Percentiles rank a stretch among this genome's conserved stretches.
Conservation (phyloP, 1,140 invertebrate species). For the Drosophila sproati region DNA sequence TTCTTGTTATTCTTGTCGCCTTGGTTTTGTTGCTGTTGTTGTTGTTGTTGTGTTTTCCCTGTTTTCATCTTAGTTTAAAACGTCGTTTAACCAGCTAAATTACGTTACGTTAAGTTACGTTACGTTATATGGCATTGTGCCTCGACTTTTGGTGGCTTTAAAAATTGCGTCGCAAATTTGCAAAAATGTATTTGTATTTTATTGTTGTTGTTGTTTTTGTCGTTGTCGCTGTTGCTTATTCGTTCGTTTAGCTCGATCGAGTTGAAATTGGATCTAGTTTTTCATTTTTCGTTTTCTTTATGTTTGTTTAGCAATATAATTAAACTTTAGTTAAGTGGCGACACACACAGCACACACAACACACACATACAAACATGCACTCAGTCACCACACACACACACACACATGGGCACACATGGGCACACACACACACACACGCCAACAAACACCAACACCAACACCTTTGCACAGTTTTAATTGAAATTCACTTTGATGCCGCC, state of each 20-base stretch:
- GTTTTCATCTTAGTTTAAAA: conserved; percentile 42
- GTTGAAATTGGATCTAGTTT: conserved; percentile 37
- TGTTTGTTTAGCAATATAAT: conserved; percentile 64
- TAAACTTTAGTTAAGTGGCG: conserved; percentile 65
- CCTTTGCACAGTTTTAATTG: conserved; percentile 58
- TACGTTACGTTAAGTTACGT: conserved; percentile 30
- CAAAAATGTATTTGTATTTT: conserved; percentile 47
- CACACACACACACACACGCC: conserved; percentile 23
- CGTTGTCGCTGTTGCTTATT: conserved; percentile 38
- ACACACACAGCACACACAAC: conserved; percentile 29
- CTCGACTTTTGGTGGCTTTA: conserved; percentile 28
- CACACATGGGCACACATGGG: conserved; percentile 28
- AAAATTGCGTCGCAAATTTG: conserved; percentile 74
- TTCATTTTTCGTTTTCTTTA: conserved; percentile 29
- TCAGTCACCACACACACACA: conserved; percentile 8
- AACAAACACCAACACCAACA: conserved; percentile 34
- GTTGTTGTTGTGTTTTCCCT: conserved; percentile 44
- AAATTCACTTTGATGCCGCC: conserved; percentile 59
- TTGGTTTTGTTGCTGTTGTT: conserved; percentile 32
- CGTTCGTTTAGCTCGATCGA: conserved; percentile 38
- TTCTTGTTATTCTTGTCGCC: conserved; percentile 38
- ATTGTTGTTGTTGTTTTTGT: conserved; percentile 33
- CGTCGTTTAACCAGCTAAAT: conserved; percentile 61
- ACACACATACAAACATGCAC: conserved; percentile 13
- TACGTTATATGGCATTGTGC: conserved; percentile 52